Conservation (phyloP, 1,140 invertebrate genomes). For the Araneus ventricosus region DNA sequence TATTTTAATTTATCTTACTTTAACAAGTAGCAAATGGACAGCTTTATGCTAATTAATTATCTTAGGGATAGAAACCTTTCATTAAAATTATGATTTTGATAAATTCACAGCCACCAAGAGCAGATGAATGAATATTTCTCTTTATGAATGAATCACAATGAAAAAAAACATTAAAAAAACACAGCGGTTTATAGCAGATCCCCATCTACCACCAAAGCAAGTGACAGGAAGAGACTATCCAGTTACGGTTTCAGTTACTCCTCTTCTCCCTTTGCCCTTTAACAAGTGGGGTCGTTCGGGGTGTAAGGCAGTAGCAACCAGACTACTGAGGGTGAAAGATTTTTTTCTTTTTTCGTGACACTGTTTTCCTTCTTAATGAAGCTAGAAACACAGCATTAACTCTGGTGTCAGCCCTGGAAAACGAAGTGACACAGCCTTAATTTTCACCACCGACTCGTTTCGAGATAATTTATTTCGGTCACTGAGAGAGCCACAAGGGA, state of each 20-base stretch:
- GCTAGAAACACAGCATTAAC: not conserved
- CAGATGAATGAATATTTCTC: not conserved
- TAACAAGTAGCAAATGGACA: too few relatives aligned
- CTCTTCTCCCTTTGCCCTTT: not conserved
- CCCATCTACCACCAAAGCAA: not conserved
- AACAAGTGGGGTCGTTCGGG: slow-evolving; percentile 43
- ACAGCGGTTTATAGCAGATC: not conserved
- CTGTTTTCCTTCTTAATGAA: slow-evolving; percentile 27
- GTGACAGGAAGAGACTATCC: slow-evolving; percentile 50
- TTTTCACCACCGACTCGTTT: not conserved
- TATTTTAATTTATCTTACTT: too few relatives aligned
- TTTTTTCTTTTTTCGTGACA: not conserved
- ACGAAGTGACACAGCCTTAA: not conserved
- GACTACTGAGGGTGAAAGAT: not conserved
- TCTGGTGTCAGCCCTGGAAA: not conserved
- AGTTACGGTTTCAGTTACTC: slow-evolving; percentile 20
- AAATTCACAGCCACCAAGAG: not conserved
- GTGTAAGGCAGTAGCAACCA: slow-evolving; percentile 15
- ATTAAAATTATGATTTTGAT: too few relatives aligned
- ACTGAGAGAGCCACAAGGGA: not conserved
- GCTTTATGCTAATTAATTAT: too few relatives aligned
- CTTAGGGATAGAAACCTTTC: too few relatives aligned
- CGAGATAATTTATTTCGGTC: not conserved
- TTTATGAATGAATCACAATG: not conserved
- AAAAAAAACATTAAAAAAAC: not conserved